A percentile compares a stretch with the other conserved stretches of the same genome.
Evolutionary conservation across 2,113 vertebrate genomes (phyloP).

Genomic region (Sardina pilchardus): DNA sequence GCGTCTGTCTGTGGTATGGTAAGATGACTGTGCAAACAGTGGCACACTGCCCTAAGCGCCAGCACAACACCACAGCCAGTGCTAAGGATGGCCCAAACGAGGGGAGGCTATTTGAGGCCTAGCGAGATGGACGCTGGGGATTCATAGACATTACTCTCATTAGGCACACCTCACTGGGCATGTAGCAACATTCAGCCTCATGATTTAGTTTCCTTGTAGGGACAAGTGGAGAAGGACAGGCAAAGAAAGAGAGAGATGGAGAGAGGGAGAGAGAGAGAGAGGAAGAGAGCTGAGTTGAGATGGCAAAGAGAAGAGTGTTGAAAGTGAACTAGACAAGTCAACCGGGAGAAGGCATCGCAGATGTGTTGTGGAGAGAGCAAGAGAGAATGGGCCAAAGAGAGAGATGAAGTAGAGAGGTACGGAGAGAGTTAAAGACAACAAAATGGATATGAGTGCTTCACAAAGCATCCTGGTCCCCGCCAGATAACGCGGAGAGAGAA

Average conservation of each 20-base stretch:
- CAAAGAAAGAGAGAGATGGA: conserved; percentile 39
- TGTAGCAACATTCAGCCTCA: conserved; percentile 22
- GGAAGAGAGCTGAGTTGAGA: background rate
- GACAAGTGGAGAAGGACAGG: conserved; percentile 40
- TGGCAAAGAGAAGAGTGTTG: background rate
- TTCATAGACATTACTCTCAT: background rate
- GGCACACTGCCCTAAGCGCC: background rate
- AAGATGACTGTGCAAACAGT: background rate
- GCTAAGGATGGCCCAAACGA: background rate
- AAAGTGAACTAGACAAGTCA: background rate
- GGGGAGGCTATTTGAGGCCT: background rate
- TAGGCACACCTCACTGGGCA: conserved; percentile 20
- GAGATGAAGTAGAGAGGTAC: conserved; percentile 2
- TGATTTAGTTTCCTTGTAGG: background rate
- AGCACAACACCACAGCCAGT: background rate
- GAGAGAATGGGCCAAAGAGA: background rate
- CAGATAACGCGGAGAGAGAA: conserved; percentile 64
- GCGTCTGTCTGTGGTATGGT: background rate
- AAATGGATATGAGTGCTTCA: background rate
- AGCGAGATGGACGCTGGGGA: background rate
- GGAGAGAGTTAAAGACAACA: conserved; percentile 10
- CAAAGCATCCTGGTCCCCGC: background rate
- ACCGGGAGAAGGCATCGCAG: conserved; percentile 6
- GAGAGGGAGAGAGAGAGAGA: background rate
- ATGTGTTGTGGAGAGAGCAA: conserved; percentile 21